Conservation (phyloP, 2,113 vertebrate genomes). For the Saccopteryx bilineata region DNA sequence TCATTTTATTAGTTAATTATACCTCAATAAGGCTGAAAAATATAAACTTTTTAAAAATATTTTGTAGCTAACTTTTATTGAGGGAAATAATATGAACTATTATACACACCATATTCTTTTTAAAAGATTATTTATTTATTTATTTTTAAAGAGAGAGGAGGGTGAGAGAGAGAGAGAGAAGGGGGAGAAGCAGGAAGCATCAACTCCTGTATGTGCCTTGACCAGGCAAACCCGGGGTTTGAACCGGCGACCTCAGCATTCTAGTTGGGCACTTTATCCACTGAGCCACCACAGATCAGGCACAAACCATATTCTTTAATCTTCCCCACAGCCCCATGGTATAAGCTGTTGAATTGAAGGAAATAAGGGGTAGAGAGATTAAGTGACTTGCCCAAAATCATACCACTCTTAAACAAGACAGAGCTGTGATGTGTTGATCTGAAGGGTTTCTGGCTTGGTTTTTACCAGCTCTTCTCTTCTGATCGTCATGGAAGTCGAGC, state of each 20-base stretch:
- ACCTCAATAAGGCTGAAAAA: neutral
- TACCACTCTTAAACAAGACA: neutral
- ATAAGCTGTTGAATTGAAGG: neutral
- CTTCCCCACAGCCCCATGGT: neutral
- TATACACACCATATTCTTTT: neutral
- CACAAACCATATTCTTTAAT: neutral
- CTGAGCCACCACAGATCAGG: too few species aligned
- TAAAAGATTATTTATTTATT: too few species aligned
- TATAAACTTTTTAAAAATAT: neutral
- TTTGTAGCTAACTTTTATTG: neutral
- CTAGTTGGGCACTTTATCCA: too few species aligned
- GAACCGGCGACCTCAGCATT: too few species aligned
- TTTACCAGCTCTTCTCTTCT: conserved; percentile 5
- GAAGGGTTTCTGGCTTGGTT: neutral
- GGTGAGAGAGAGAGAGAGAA: too few species aligned
- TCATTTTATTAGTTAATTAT: neutral
- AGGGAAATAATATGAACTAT: neutral
- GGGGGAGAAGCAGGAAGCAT: too few species aligned
- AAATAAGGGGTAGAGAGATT: neutral
- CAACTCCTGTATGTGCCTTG: too few species aligned
- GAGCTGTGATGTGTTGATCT: neutral
- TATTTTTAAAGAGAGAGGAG: too few species aligned
- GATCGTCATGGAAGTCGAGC: neutral
- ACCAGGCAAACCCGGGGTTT: too few species aligned
- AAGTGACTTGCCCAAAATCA: neutral